phyloP scores from a whole-genome alignment of 1,140 invertebrate species.

The Eufriesea mexicana region DNA sequence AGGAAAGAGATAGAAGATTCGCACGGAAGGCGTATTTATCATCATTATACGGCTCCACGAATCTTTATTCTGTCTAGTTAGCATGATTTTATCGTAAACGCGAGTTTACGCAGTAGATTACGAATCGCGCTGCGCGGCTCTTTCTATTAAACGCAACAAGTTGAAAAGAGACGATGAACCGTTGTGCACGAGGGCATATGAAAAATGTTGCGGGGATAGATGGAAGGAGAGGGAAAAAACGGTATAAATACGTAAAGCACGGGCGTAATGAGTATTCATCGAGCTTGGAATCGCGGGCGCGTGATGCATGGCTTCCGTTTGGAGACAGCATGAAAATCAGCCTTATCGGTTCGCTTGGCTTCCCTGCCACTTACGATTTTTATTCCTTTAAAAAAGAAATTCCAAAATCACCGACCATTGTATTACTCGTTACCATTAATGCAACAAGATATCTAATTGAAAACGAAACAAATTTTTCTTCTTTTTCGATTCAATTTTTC shows the following conservation, averaged over 20 bases:
- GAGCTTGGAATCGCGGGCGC: neutral
- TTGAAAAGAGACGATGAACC: neutral
- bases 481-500: no score
- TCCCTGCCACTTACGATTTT: neutral
- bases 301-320: conserved; percentile 30
- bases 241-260: conserved; percentile 24
- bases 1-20: neutral
- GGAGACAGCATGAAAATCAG: conserved; percentile 20
- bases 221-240: neutral
- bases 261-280: conserved; percentile 13
- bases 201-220: neutral
- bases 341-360: neutral
- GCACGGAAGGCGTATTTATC: neutral
- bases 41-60: neutral
- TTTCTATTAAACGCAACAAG: neutral
- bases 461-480: neutral
- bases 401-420: neutral
- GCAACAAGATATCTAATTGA: neutral
- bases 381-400: neutral
- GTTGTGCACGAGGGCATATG: neutral
- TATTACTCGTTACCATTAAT: neutral
- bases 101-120: neutral
- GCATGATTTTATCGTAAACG: conserved; percentile 26
- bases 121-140: neutral
- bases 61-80: neutral